These are phyloP conservation scores for Drosophila hydei DNA, from an alignment of 1,140 invertebrate species.

Conservation along the genomic window DNA sequence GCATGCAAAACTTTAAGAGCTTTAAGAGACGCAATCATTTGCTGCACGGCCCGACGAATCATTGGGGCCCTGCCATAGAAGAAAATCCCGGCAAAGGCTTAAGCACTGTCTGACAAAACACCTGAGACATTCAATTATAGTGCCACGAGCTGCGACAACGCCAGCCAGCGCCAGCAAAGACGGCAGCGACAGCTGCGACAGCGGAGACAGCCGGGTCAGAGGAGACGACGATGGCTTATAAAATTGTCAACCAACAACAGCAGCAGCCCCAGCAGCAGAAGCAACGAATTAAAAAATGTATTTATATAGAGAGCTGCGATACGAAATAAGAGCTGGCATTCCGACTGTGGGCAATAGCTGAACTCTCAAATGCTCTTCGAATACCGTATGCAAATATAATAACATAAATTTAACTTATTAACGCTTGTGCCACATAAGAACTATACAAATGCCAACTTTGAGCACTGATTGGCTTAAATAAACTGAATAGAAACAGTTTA, in stretches of 20 bases:
- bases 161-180: slow-evolving; percentile 7
- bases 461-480: no score
- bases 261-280: slow-evolving; percentile 16
- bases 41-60: slow-evolving; percentile 9
- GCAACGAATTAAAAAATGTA: slow-evolving; percentile 33
- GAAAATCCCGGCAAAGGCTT: slow-evolving; percentile 82
- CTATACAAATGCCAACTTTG: no score
- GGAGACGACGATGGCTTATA: slow-evolving; percentile 50
- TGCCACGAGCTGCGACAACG: slow-evolving; percentile 53
- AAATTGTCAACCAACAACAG: slow-evolving; percentile 62
- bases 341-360: neutral
- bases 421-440: no score
- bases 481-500: no score
- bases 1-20: slow-evolving; percentile 62
- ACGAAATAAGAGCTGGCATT: slow-evolving; percentile 1
- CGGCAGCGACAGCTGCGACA: slow-evolving; percentile 12
- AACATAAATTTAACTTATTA: no score
- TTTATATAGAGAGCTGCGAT: slow-evolving; percentile 16
- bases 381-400: no score
- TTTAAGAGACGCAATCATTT: slow-evolving; percentile 56
- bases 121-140: slow-evolving; percentile 84
- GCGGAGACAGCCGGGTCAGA: slow-evolving; percentile 14
- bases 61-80: neutral
- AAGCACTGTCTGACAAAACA: slow-evolving; percentile 83
- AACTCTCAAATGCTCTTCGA: neutral